Conservation (phyloP, 2,888 invertebrate genomes). For the Siphonodentalium dalli region DNA sequence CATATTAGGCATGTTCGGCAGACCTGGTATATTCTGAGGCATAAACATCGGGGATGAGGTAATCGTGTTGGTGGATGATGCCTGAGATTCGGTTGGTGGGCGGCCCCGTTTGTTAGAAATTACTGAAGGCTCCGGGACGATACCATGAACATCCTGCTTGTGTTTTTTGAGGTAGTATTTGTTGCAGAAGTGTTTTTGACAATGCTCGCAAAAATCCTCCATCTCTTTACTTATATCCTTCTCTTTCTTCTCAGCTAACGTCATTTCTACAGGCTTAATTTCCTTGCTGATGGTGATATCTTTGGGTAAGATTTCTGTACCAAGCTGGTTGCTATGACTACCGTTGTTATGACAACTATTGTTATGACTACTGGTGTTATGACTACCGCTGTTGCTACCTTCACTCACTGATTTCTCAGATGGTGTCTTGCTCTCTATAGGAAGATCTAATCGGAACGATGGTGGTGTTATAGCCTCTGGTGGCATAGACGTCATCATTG, state of each 20-base stretch:
- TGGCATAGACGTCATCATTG: background rate
- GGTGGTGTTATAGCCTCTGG: too few species aligned
- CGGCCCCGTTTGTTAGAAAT: slow-evolving; percentile 40
- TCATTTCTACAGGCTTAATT: slow-evolving; percentile 5
- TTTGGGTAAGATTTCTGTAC: too few species aligned
- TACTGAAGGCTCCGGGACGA: slow-evolving; percentile 46
- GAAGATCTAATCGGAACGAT: too few species aligned
- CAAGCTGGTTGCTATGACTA: too few species aligned
- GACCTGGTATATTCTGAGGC: slow-evolving; percentile 49
- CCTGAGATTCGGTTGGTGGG: slow-evolving; percentile 40
- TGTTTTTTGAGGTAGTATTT: slow-evolving; percentile 67
- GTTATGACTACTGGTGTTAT: too few species aligned
- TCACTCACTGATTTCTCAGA: too few species aligned
- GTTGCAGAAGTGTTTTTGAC: slow-evolving; percentile 67
- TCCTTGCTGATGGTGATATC: too few species aligned
- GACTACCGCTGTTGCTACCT: too few species aligned
- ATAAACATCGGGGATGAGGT: slow-evolving; percentile 22
- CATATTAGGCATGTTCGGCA: slow-evolving; percentile 53
- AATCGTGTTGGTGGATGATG: slow-evolving; percentile 38
- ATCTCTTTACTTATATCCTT: slow-evolving; percentile 46
- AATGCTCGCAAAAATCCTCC: slow-evolving; percentile 66
- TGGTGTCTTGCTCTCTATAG: too few species aligned
- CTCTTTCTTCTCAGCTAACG: slow-evolving; percentile 2
- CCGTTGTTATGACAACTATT: too few species aligned
- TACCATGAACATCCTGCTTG: slow-evolving; percentile 66